Evolutionary conservation across 2,797 vertebrate species (phyloP).

Genomic region (Gouania willdenowi): DNA sequence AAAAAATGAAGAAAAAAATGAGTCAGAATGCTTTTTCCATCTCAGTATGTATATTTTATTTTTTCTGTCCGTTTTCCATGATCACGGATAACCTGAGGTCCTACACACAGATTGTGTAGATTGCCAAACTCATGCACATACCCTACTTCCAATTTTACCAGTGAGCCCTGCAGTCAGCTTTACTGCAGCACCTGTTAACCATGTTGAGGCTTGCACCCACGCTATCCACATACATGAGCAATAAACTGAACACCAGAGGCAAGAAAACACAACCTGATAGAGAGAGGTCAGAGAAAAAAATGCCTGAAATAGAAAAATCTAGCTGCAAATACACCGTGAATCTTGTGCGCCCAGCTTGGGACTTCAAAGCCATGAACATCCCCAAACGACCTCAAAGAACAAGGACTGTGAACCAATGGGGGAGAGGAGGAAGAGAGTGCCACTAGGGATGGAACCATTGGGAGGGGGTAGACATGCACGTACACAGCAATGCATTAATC

Average conservation of each 20-base stretch:
- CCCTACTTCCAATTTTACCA: conserved; percentile 23
- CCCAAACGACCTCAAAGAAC: conserved; percentile 11
- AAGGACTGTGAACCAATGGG: conserved; percentile 2
- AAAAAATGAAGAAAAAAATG: no score
- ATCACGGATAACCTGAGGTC: no score
- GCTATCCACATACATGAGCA: conserved; percentile 9
- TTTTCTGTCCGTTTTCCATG: no score
- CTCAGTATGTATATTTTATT: no score
- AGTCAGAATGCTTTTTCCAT: no score
- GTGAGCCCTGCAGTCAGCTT: conserved; percentile 39
- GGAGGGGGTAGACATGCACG: neutral
- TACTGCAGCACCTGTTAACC: conserved; percentile 48
- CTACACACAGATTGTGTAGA: no score
- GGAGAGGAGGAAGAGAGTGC: conserved; percentile 2
- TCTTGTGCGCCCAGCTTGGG: neutral
- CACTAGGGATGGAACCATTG: conserved; percentile 2
- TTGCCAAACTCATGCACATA: conserved; percentile 3
- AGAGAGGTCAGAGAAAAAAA: conserved; percentile 26
- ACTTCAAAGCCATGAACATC: conserved; percentile 1
- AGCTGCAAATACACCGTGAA: conserved; percentile 8
- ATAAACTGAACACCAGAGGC: conserved; percentile 17
- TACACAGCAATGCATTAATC: conserved; percentile 32
- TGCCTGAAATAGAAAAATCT: neutral
- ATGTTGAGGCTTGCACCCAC: conserved; percentile 27
- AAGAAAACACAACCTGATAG: neutral